Base-by-base conservation (phyloP, 2,113 vertebrate species). In the Peromyscus polionotus region DNA sequence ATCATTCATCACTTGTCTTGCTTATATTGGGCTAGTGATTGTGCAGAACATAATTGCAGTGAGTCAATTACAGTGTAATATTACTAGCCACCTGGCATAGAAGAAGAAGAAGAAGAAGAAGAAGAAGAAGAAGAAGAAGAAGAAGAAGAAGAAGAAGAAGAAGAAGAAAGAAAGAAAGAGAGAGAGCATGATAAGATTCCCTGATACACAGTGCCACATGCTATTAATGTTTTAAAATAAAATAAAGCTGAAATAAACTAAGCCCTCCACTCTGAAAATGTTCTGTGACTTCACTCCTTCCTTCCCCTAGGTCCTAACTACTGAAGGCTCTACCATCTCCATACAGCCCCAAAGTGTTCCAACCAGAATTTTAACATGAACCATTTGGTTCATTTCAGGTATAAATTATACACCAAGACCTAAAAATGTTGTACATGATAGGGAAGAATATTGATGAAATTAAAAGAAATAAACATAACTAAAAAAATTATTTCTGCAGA, bases 271-370 rank as follows among this genome's bases (percentile, higher is more conserved):
- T 76, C 24, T 77, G 42, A 77, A 48, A 48, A 48, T 6, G 45
- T 26, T 6, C 42, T 14, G 26, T 16, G 24, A 63, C 5, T 28
- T 63, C 3, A 7, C 0, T 16, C 16, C 24, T 42, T 16, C 16
- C 24, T 42, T 20, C 3, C 24, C 3, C 6, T 42, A 8, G 22
- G 20, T 39, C 5, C 5, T 39, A 59, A 39, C 33, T 63, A 7
- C 11, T 39, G 59, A 51, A 61, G 5, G 20, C 10, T 16, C 36
- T 26, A 57, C 2, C 5, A 57, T 57, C 17, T 81, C 5, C 20
- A 5, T 11, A 26, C 51, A 61, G 9, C 10, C 4, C 19, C 3
- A 11, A 11, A n/a, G 1, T 4, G 16, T 81, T 5, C 48, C 14
- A 20, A 11, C 3, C 8, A 57, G 13, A 36, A 31, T 16, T 81